phyloP scores from a whole-genome alignment of 2,797 vertebrate genomes.

The Pangasius sanitwongsei region DNA sequence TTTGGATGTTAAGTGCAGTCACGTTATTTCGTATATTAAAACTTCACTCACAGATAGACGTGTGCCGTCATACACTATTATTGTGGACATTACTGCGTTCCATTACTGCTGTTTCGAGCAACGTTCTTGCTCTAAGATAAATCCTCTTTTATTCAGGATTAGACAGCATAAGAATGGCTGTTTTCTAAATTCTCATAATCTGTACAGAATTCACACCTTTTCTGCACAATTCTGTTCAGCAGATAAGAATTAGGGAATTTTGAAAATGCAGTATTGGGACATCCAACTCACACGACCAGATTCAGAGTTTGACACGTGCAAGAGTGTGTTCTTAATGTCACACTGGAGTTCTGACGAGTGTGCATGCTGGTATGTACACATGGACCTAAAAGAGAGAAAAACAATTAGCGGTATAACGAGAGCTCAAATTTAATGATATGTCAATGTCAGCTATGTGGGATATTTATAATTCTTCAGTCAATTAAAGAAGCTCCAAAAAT shows the following conservation, averaged over 20 bases:
- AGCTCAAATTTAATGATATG: neutral
- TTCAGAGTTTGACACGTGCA: neutral
- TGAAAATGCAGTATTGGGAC: neutral
- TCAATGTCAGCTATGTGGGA: neutral
- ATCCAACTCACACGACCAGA: neutral
- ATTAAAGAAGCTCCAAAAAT: neutral
- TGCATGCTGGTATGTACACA: neutral
- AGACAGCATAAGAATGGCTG: neutral
- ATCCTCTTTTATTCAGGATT: neutral
- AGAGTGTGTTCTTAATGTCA: neutral
- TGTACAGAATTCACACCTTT: neutral
- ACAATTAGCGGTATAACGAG: neutral
- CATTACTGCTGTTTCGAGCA: neutral
- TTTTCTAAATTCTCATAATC: neutral
- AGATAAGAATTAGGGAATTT: neutral
- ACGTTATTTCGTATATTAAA: conserved; percentile 6
- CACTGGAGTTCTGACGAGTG: neutral
- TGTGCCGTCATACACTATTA: neutral
- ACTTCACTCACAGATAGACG: neutral
- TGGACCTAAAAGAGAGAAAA: neutral
- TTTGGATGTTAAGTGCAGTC: conserved; percentile 82
- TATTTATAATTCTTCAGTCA: neutral
- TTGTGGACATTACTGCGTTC: neutral
- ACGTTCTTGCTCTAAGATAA: neutral
- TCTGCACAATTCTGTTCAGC: neutral